phyloP scores from a whole-genome alignment of 1,140 invertebrate species.

The Drusus annulatus region DNA sequence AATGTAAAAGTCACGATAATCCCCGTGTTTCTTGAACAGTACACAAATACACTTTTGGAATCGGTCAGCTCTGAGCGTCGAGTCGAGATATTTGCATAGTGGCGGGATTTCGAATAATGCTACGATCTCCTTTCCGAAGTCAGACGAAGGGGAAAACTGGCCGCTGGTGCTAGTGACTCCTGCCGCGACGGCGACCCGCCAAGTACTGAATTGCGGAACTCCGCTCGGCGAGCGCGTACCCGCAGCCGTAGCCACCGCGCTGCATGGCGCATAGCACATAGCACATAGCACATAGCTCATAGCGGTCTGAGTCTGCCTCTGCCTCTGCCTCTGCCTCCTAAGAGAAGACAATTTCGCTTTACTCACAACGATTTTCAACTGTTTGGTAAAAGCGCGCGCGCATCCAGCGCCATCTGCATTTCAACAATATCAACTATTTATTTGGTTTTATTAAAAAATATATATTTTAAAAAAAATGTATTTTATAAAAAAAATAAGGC shows the following conservation, averaged over 20 bases:
- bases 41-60: constrained; percentile 32
- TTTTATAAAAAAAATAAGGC: no score
- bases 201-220: constrained; percentile 7
- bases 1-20: constrained; percentile 15
- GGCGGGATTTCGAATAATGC: constrained; percentile 40
- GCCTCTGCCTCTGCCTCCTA: background rate
- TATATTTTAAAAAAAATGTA: no score
- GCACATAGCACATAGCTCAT: no score
- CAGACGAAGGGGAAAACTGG: constrained; percentile 3
- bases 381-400: constrained; percentile 36
- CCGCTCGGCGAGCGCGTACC: background rate
- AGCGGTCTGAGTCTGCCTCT: no score
- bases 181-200: constrained; percentile 31
- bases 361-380: constrained; percentile 32
- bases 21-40: constrained; percentile 2
- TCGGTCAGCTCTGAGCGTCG: constrained; percentile 4
- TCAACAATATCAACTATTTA: background rate
- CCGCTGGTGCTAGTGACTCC: background rate
- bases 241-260: no score
- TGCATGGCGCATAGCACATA: no score
- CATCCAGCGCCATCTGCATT: constrained; percentile 37
- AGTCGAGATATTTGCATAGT: constrained; percentile 30
- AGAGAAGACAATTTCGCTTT: constrained; percentile 38
- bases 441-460: no score
- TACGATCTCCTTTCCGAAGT: constrained; percentile 43